phyloP scores from a whole-genome alignment of 1,140 invertebrate species.

The Sycophila sp. region DNA sequence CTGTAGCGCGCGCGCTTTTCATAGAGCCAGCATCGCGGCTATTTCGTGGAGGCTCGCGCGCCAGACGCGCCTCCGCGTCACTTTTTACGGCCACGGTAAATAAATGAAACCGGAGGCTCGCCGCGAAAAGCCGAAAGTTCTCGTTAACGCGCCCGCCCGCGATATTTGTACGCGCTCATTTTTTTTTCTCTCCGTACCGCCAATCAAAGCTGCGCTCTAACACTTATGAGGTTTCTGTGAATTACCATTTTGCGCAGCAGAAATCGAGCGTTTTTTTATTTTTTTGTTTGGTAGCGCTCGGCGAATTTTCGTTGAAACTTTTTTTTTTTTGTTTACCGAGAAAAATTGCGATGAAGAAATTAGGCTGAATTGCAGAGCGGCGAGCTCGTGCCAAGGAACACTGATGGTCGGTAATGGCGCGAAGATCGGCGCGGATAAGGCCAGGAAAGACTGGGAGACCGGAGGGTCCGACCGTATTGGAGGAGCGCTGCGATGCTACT shows the following conservation, averaged over 20 bases:
- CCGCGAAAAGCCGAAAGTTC: not conserved
- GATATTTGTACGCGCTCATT: not conserved
- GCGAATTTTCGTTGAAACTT: no score
- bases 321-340: not conserved
- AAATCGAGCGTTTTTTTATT: not conserved
- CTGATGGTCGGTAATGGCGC: not conserved
- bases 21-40: no score
- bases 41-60: not conserved
- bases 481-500: slow-evolving; percentile 56
- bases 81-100: not conserved
- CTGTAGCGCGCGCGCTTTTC: not conserved
- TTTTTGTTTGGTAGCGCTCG: no score
- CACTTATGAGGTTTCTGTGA: not conserved
- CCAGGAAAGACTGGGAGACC: not conserved
- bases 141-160: not conserved
- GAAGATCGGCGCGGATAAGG: not conserved
- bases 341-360: not conserved
- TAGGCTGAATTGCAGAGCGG: not conserved
- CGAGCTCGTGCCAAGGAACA: not conserved
- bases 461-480: slow-evolving; percentile 46
- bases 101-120: not conserved
- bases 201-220: not conserved
- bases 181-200: no score
- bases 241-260: not conserved
- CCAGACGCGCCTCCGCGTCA: not conserved